Evolutionary conservation across 2,797 vertebrate species (phyloP).

Genomic region (Remorina albescens): DNA sequence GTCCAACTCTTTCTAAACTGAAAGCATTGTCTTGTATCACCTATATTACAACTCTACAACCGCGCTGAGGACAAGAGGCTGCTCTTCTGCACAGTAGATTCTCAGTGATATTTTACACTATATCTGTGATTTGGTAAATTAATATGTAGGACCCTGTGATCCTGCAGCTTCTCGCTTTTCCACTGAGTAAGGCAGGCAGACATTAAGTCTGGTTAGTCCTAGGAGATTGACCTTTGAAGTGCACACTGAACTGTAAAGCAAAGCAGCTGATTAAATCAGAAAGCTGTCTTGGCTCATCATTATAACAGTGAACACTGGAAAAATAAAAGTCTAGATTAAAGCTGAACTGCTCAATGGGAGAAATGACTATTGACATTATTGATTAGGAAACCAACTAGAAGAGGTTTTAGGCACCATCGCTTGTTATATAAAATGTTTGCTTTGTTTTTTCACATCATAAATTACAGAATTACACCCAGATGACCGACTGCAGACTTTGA

Average conservation of each 20-base stretch:
- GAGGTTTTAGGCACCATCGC: conserved; percentile 1
- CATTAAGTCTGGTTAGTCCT: conserved; percentile 62
- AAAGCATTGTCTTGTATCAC: not conserved
- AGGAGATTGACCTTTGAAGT: conserved; percentile 78
- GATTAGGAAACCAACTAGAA: conserved; percentile 50
- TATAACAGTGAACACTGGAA: conserved; percentile 50
- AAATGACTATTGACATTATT: conserved; percentile 53
- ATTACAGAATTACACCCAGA: conserved; percentile 31
- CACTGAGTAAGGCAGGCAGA: conserved; percentile 46
- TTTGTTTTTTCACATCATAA: conserved; percentile 20
- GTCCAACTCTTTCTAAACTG: not conserved
- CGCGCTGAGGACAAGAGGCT: not conserved
- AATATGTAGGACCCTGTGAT: conserved; percentile 20
- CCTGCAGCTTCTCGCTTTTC: conserved; percentile 48
- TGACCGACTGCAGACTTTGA: conserved; percentile 53
- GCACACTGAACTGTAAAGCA: conserved; percentile 74
- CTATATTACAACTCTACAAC: not conserved
- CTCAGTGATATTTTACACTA: not conserved
- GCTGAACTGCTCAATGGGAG: conserved; percentile 11
- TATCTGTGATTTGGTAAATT: conserved; percentile 24
- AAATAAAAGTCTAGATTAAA: conserved; percentile 59
- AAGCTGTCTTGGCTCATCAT: conserved; percentile 74
- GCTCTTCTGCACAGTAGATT: not conserved
- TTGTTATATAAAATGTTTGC: conserved; percentile 47
- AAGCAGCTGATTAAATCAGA: conserved; percentile 77